Evolutionary conservation across 2,888 invertebrate species (phyloP), one percentile per base, ranked within the genome.

Genomic region (Chydorus sphaericus): DNA sequence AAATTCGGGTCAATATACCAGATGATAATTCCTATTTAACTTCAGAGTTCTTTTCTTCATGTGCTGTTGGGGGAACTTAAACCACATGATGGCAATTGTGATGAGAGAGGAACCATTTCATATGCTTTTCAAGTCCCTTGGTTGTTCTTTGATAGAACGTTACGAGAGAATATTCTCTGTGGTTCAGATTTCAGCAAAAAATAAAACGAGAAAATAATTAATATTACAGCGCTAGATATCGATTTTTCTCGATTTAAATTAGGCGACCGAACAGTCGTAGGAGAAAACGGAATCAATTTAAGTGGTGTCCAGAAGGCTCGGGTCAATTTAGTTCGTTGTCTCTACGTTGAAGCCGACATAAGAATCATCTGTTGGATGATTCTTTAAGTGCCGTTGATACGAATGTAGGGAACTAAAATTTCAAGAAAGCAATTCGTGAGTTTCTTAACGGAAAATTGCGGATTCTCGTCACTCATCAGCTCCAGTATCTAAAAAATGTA

Each of bases 151-250:
- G n/a, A n/a, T 0, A 80, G 78, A 2, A 85, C 86, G 59, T 82
- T 97, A 0, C 76, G 88, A 10, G 91, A 94, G 65, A 97, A 97
- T 69, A 90, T 97, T 61, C 69, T 92, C 2, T 96, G 97, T 70
- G 94, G 93, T 0, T 78, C 77, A 65, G 74, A 78, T 59, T 74
- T 66, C 61, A 68, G 75, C 52, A 66, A 66, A 58, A 62, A 64
- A 28, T 67, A 65, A 48, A 76, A 75, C 62, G 65, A 70, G 20
- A 56, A 61, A 36, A 61, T 65, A 3, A 59, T 56, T 29, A 52
- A 56, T 29, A 28, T 10, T 14, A 38, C n/a, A 61, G 73, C 73
- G 1, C 63, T 75, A 33, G 68, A 69, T 33, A 60, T 71, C 66
- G 76, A 76, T 61, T 61, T 76, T 48, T 64, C 66, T 28, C 65